Evolutionary conservation across 2,113 vertebrate species (phyloP).

Genomic region (Clarias macrocephalus): DNA sequence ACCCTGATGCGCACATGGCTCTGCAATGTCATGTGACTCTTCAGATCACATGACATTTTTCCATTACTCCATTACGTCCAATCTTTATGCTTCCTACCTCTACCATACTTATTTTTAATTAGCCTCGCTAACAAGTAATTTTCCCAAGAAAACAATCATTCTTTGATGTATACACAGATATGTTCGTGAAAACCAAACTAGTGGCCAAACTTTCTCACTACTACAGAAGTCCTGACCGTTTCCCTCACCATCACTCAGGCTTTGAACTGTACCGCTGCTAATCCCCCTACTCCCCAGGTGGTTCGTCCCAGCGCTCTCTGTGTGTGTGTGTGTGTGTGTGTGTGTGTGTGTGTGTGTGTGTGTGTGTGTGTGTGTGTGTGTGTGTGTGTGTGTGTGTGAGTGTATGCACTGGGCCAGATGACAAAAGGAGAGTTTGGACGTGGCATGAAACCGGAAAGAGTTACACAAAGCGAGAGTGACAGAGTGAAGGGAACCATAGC

Average conservation of each 20-base stretch:
- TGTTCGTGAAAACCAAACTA: neutral
- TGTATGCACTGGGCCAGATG: constrained; percentile 32
- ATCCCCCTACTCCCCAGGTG: constrained; percentile 49
- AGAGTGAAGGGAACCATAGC: constrained; percentile 50
- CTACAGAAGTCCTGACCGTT: constrained; percentile 20
- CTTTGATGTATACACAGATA: neutral
- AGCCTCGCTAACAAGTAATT: too few species aligned
- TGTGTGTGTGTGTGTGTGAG: constrained; percentile 29
- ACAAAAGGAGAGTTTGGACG: constrained; percentile 51
- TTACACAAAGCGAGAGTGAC: constrained; percentile 55
- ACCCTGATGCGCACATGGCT: too few species aligned
- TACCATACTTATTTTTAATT: too few species aligned
- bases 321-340: constrained; percentile 41
- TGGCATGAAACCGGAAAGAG: constrained; percentile 56
- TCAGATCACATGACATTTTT: too few species aligned
- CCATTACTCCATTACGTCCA: too few species aligned
- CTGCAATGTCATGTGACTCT: too few species aligned
- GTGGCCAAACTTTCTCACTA: constrained; percentile 4
- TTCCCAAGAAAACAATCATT: too few species aligned
- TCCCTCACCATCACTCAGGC: constrained; percentile 21
- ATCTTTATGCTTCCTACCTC: too few species aligned
- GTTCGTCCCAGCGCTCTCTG: constrained; percentile 36
- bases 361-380: too few species aligned
- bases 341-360: constrained; percentile 32
- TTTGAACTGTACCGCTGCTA: constrained; percentile 39